Evolutionary conservation across 1,140 invertebrate genomes (phyloP).

Genomic region (Drosophila mojavensis): DNA sequence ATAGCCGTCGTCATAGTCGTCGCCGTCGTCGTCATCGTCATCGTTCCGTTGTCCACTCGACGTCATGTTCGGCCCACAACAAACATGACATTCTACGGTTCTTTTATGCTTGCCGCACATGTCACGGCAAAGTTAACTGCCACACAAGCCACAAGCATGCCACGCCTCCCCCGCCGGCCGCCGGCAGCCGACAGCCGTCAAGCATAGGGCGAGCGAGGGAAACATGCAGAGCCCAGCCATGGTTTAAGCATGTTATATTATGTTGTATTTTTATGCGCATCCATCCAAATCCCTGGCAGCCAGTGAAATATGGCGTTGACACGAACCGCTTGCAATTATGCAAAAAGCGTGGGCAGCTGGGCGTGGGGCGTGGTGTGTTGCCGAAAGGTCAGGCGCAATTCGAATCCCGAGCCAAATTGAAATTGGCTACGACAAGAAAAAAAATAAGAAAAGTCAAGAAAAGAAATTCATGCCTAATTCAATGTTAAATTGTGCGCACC

Average conservation of each 20-base stretch:
- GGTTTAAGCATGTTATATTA: conserved; percentile 58
- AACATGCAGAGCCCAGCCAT: conserved; percentile 21
- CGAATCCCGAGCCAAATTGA: conserved; percentile 58
- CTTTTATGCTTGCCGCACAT: conserved; percentile 79
- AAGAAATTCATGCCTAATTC: conserved; percentile 62
- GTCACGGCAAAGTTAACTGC: conserved; percentile 78
- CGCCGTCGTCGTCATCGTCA: conserved; percentile 10
- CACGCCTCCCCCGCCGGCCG: conserved; percentile 5
- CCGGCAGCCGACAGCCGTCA: not conserved
- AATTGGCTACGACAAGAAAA: conserved; percentile 47
- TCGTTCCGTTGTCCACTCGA: conserved; percentile 56
- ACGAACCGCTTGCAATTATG: conserved; percentile 61
- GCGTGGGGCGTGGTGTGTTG: not conserved
- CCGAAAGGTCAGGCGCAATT: conserved; percentile 17
- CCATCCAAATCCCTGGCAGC: conserved; percentile 48
- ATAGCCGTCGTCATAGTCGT: not conserved
- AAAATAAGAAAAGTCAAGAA: conserved; percentile 3
- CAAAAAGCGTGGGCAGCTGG: conserved; percentile 38
- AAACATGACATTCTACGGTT: conserved; percentile 81
- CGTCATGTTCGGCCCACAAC: conserved; percentile 77
- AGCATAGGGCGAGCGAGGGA: not conserved
- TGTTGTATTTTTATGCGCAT: conserved; percentile 54
- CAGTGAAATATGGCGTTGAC: conserved; percentile 44
- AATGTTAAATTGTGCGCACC: conserved; percentile 66
- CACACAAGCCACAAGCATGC: conserved; percentile 45